Percentiles rank a stretch among this genome's conserved stretches.
These are phyloP conservation scores for Pitta sordida DNA, from an alignment of 2,113 vertebrate genomes.

Conservation along the genomic window DNA sequence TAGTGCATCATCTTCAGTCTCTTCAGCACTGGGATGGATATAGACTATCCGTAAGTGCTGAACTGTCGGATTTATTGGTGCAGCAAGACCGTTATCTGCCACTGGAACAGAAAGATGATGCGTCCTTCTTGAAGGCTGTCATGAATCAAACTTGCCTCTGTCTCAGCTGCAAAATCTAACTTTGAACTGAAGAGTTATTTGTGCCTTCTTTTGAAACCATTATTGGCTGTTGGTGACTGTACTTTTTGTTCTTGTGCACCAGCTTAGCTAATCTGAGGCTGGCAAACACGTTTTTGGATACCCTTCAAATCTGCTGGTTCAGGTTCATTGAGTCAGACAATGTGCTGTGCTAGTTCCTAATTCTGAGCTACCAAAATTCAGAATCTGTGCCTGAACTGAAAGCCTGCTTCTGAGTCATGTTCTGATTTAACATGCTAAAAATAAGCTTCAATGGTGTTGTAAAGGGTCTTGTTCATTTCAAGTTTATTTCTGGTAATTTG, in stretches of 20 bases:
- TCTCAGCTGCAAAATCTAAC: not conserved
- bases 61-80: not conserved
- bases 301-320: conserved; percentile 21
- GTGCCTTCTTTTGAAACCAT: not conserved
- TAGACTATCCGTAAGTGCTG: not conserved
- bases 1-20: not conserved
- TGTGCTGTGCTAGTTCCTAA: conserved; percentile 11
- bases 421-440: conserved; percentile 45
- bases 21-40: not conserved
- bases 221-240: not conserved
- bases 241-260: conserved; percentile 10
- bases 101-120: not conserved
- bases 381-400: conserved; percentile 9
- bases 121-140: not conserved
- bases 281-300: conserved; percentile 22
- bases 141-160: not conserved
- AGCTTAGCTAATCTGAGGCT: conserved; percentile 19
- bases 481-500: conserved; percentile 25
- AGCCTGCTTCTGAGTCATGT: conserved; percentile 25
- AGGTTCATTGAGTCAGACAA: conserved; percentile 15
- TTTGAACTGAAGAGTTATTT: not conserved
- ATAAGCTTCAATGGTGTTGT: no score
- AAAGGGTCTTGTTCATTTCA: no score
- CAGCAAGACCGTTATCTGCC: not conserved
- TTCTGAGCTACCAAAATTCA: not conserved